Percentiles rank a stretch among this genome's conserved stretches.
These are phyloP conservation scores for Neoitamus cyanurus DNA, from an alignment of 2,888 invertebrate genomes.

Conservation along the genomic window DNA sequence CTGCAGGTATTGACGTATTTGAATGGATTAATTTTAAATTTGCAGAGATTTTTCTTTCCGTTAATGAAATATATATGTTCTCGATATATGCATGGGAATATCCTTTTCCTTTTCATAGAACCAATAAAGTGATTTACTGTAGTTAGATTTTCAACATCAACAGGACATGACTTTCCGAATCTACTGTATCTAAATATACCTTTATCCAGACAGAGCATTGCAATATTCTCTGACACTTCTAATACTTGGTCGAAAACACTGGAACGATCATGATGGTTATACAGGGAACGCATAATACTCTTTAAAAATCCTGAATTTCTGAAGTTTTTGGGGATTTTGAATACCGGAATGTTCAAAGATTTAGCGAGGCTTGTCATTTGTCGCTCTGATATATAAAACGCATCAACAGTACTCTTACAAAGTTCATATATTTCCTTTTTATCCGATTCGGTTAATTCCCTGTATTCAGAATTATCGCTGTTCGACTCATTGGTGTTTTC, in stretches of 20 bases:
- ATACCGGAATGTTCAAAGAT: constrained; percentile 37
- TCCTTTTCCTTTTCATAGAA: constrained; percentile 55
- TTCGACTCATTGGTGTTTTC: neutral
- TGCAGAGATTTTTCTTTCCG: constrained; percentile 66
- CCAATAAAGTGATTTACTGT: constrained; percentile 48
- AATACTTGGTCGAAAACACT: constrained; percentile 70
- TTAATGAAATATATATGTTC: constrained; percentile 72
- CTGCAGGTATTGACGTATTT: constrained; percentile 68
- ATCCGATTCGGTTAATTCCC: neutral
- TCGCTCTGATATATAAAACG: neutral
- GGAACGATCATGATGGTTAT: constrained; percentile 21
- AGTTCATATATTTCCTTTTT: constrained; percentile 8
- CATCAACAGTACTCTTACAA: neutral
- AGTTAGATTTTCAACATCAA: constrained; percentile 68
- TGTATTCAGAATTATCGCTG: neutral
- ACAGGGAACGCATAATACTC: neutral
- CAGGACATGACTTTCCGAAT: constrained; percentile 75
- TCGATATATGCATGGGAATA: constrained; percentile 71
- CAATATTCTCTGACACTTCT: constrained; percentile 68
- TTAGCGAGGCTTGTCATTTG: neutral
- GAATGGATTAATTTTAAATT: constrained; percentile 71
- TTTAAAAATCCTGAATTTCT: constrained; percentile 19
- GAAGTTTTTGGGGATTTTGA: constrained; percentile 42
- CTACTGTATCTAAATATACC: constrained; percentile 74
- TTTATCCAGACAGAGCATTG: constrained; percentile 69